A percentile compares a stretch with the other conserved stretches of the same genome.
phyloP scores from a whole-genome alignment of 2,888 invertebrate genomes.

The Nephrocerus scutellatus region DNA sequence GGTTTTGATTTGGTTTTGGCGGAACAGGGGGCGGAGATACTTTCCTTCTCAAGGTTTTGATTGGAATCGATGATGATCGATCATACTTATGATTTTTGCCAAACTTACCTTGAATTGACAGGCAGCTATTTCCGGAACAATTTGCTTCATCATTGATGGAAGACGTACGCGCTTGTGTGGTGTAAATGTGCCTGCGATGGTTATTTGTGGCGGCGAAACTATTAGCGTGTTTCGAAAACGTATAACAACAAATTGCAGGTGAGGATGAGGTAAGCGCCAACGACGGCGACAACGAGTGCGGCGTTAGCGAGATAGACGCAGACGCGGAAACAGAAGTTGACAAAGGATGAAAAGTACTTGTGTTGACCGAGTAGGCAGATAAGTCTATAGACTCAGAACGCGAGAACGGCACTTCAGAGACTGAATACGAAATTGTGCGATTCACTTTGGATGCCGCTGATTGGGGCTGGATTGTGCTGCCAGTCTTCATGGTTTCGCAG shows the following conservation, averaged over 20 bases:
- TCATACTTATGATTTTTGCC: conserved; percentile 7
- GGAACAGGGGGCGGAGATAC: conserved; percentile 26
- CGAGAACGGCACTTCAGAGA: conserved; percentile 41
- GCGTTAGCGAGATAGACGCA: conserved; percentile 8
- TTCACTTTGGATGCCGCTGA: conserved; percentile 8
- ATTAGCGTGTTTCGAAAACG: conserved; percentile 30
- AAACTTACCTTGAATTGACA: no score
- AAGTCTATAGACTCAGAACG: neutral
- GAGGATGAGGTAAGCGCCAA: conserved; percentile 23
- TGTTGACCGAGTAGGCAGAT: neutral
- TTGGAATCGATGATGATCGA: conserved; percentile 9
- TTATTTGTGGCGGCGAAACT: conserved; percentile 16
- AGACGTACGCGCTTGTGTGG: no score
- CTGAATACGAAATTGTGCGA: conserved; percentile 36
- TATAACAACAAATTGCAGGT: conserved; percentile 42
- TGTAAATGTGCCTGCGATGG: no score
- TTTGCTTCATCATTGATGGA: no score
- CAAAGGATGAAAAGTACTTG: no score
- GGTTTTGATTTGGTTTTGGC: conserved; percentile 23
- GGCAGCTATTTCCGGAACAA: no score
- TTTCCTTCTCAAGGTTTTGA: conserved; percentile 9
- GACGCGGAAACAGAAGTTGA: neutral
- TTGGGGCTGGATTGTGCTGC: conserved; percentile 23
- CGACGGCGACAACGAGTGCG: conserved; percentile 14
- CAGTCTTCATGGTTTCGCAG: conserved; percentile 28